A percentile compares a stretch with the other conserved stretches of the same genome.
Evolutionary conservation across 1,140 invertebrate genomes (phyloP).

Genomic region (Calycopis cecrops): DNA sequence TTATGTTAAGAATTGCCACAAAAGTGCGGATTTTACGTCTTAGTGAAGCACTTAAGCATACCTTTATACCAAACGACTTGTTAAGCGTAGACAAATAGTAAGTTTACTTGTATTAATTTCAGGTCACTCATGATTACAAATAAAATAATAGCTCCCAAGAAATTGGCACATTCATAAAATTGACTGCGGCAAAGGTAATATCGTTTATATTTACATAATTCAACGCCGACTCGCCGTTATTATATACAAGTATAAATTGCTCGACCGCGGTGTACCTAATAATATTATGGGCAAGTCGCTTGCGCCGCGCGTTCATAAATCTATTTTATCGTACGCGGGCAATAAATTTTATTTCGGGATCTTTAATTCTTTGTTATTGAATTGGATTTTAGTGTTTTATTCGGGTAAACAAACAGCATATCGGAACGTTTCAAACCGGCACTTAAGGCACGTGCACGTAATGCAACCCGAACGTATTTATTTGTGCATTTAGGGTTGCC

Average conservation of each 20-base stretch:
- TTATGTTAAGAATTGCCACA: too few relatives aligned
- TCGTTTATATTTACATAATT: constrained; percentile 30
- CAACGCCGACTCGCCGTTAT: constrained; percentile 20
- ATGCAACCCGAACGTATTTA: constrained; percentile 51
- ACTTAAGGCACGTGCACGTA: constrained; percentile 63
- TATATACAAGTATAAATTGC: constrained; percentile 38
- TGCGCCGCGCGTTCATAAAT: constrained; percentile 63
- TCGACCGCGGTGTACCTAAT: constrained; percentile 53
- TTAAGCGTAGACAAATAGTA: too few relatives aligned
- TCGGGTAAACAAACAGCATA: constrained; percentile 72
- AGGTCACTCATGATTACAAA: background rate
- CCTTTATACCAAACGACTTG: too few relatives aligned
- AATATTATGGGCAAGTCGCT: constrained; percentile 58
- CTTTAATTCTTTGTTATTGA: constrained; percentile 75
- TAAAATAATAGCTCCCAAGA: constrained; percentile 7
- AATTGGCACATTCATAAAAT: constrained; percentile 9
- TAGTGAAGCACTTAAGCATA: too few relatives aligned
- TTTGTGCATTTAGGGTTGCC: too few relatives aligned
- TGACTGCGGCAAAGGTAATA: constrained; percentile 9
- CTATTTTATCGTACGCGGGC: constrained; percentile 72
- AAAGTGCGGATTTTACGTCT: too few relatives aligned
- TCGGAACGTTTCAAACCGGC: constrained; percentile 52
- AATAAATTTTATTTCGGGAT: constrained; percentile 75
- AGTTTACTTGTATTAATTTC: too few relatives aligned
- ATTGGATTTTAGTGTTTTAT: constrained; percentile 75